Percentiles rank a stretch among this genome's conserved stretches.
phyloP scores from a whole-genome alignment of 23 tunicate genomes.

The Aplidium turbinatum region DNA sequence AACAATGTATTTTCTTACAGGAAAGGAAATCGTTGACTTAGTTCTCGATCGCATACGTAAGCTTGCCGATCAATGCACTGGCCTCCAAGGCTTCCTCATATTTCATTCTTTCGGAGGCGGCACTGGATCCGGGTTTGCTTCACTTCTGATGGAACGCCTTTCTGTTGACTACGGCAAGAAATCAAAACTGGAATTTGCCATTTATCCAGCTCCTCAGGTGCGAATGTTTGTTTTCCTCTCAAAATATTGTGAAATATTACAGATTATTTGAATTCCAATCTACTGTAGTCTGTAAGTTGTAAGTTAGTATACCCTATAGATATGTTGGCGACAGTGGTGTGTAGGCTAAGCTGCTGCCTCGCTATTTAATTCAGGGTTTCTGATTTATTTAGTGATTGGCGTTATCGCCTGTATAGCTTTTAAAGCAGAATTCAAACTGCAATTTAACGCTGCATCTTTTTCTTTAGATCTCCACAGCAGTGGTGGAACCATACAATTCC shows the following conservation, averaged over 20 bases:
- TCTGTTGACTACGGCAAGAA: conserved; percentile 99
- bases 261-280: too few relatives aligned
- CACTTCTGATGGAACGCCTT: conserved; percentile 92
- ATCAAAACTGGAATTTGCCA: conserved; percentile 95
- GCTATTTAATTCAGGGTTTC: too few relatives aligned
- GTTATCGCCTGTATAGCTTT: too few relatives aligned
- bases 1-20: conserved; percentile 19
- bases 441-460: too few relatives aligned
- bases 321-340: too few relatives aligned
- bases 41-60: conserved; percentile 95
- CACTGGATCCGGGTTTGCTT: conserved; percentile 98
- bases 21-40: conserved; percentile 92
- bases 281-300: too few relatives aligned
- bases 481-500: conserved; percentile 95
- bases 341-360: too few relatives aligned
- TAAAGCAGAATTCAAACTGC: too few relatives aligned
- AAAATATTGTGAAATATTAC: too few relatives aligned
- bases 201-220: conserved; percentile 99
- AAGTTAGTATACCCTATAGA: too few relatives aligned
- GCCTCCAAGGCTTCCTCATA: conserved; percentile 98
- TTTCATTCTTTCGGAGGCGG: conserved; percentile 99
- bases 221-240: background rate
- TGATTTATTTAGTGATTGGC: too few relatives aligned
- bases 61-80: conserved; percentile 97
- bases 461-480: conserved; percentile 81